These are phyloP conservation scores for Leptinotarsa haldemani DNA, from an alignment of 2,888 invertebrate species.

Conservation along the genomic window DNA sequence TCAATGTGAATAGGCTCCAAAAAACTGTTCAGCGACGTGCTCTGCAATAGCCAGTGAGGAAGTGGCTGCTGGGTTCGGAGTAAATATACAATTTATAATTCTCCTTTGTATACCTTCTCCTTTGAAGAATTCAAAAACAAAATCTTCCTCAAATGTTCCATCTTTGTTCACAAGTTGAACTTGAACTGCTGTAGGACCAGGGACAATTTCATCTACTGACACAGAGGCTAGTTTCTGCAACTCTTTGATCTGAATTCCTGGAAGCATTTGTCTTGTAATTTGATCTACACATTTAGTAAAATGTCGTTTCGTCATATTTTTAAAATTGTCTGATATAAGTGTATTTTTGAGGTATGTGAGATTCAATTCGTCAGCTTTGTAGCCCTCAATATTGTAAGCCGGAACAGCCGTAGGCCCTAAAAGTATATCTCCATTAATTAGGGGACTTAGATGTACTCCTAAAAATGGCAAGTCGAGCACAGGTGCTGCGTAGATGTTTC, in stretches of 20 bases:
- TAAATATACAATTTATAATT: slow-evolving; percentile 92
- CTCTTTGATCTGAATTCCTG: slow-evolving; percentile 67
- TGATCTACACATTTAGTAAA: slow-evolving; percentile 83
- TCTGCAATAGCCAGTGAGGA: slow-evolving; percentile 94
- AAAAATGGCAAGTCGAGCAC: slow-evolving; percentile 96
- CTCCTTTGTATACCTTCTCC: slow-evolving; percentile 76
- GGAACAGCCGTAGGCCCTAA: slow-evolving; percentile 96
- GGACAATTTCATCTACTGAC: slow-evolving; percentile 29
- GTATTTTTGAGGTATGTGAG: slow-evolving; percentile 76
- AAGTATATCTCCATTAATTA: slow-evolving; percentile 88
- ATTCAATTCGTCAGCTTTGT: slow-evolving; percentile 72
- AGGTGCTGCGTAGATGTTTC: slow-evolving; percentile 98
- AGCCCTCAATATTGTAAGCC: slow-evolving; percentile 92
- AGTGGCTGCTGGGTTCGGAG: slow-evolving; percentile 96
- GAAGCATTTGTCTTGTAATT: slow-evolving; percentile 79
- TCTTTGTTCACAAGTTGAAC: slow-evolving; percentile 89
- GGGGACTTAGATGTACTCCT: slow-evolving; percentile 96
- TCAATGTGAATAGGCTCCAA: slow-evolving; percentile 19
- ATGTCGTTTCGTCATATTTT: slow-evolving; percentile 83
- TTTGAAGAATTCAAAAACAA: slow-evolving; percentile 86
- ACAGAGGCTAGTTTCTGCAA: slow-evolving; percentile 46
- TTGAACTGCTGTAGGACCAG: slow-evolving; percentile 90
- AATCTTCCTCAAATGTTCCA: slow-evolving; percentile 93
- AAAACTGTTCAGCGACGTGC: slow-evolving; percentile 71
- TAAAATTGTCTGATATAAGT: slow-evolving; percentile 77